These are phyloP conservation scores for Drosophila macrospina DNA, from an alignment of 2,888 invertebrate genomes.

Conservation along the genomic window DNA sequence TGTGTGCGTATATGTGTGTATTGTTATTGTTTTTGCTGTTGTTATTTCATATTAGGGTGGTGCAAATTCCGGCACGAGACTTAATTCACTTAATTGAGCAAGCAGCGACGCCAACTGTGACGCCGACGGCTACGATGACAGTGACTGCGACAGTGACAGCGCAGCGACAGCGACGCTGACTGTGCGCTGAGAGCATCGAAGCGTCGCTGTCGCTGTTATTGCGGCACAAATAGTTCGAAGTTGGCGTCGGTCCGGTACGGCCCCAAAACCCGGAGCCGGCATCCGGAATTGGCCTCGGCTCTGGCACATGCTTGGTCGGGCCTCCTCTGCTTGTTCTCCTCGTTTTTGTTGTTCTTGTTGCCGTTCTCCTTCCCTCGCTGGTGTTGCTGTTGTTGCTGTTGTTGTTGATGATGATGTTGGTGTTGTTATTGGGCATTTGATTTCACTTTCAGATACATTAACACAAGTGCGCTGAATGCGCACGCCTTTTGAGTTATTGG, in stretches of 20 bases:
- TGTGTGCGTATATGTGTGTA: conserved; percentile 13
- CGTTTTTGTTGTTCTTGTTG: conserved; percentile 9
- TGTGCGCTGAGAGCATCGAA: conserved; percentile 29
- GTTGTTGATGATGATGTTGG: conserved; percentile 7
- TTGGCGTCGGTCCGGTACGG: conserved; percentile 66
- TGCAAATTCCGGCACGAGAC: conserved; percentile 81
- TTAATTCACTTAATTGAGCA: conserved; percentile 82
- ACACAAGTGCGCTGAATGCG: conserved; percentile 75
- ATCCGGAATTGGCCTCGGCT: conserved; percentile 35
- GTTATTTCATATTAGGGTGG: conserved; percentile 62
- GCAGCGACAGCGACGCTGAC: conserved; percentile 17
- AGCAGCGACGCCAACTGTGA: conserved; percentile 51
- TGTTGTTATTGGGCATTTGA: conserved; percentile 57
- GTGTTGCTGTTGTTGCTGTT: conserved; percentile 3
- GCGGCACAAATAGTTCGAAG: conserved; percentile 70
- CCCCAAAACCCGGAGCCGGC: conserved; percentile 27
- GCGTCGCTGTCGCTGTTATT: conserved; percentile 26
- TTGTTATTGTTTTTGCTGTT: conserved; percentile 53
- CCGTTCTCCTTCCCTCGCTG: conserved; percentile 3
- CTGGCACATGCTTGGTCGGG: conserved; percentile 48
- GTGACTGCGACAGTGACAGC: conserved; percentile 1
- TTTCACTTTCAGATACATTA: conserved; percentile 77
- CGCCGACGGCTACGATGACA: conserved; percentile 9
- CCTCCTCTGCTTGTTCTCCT: conserved; percentile 4
- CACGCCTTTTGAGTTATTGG: conserved; percentile 80